A percentile compares a stretch with the other conserved stretches of the same genome.
Conservation (phyloP, 2,888 invertebrate species). For the Rhyacophila evoluta region DNA sequence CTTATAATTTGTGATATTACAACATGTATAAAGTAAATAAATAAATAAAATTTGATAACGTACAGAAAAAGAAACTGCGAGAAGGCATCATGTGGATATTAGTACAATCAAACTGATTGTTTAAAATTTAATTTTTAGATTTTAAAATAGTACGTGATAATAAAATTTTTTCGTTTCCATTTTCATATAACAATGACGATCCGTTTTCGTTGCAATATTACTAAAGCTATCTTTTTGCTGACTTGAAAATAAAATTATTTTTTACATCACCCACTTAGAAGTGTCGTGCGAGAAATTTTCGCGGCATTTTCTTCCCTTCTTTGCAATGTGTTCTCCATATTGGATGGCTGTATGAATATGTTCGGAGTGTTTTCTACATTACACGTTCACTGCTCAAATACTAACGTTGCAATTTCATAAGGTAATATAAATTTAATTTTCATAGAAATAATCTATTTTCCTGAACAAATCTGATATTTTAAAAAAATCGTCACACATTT, state of each 20-base stretch:
- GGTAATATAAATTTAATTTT: neutral
- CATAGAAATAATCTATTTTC: too few relatives aligned
- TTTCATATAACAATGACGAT: neutral
- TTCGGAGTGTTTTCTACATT: neutral
- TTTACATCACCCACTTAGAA: slow-evolving; percentile 14
- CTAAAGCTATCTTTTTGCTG: neutral
- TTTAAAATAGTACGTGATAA: too few relatives aligned
- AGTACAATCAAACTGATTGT: too few relatives aligned
- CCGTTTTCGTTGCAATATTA: neutral
- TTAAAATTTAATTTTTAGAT: too few relatives aligned
- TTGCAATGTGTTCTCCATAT: neutral
- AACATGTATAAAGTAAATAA: too few relatives aligned
- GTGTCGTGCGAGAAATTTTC: neutral
- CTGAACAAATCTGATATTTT: too few relatives aligned
- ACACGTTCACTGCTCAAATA: neutral
- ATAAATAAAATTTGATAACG: neutral
- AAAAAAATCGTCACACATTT: too few relatives aligned
- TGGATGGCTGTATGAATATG: neutral
- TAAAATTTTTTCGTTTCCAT: too few relatives aligned
- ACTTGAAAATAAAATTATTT: slow-evolving; percentile 18
- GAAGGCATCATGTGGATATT: too few relatives aligned
- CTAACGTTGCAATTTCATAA: neutral
- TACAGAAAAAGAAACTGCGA: too few relatives aligned
- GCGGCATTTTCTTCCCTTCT: neutral
- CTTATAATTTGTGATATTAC: neutral